Conservation (phyloP, 92 coral and sea anemone genomes). For the Chrysogorgia sp. region DNA sequence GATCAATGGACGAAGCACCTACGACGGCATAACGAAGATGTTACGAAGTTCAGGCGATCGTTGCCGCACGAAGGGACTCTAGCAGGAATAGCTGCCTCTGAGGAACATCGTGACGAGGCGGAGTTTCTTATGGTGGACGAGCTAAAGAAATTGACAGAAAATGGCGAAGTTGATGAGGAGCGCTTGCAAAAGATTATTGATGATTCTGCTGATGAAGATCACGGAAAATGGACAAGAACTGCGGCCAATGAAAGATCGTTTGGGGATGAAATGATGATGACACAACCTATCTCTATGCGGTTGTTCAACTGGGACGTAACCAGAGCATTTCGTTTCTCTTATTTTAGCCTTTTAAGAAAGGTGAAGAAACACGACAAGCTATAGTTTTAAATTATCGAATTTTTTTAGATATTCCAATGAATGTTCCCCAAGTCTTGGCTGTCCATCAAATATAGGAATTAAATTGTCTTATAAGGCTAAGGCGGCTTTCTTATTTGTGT, state of each 20-base stretch:
- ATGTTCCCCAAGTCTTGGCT: too few relatives aligned
- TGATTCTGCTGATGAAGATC: not conserved
- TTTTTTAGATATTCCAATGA: not conserved
- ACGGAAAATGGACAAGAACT: not conserved
- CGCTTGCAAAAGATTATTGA: not conserved
- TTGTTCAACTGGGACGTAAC: slow-evolving; percentile 12
- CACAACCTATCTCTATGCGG: not conserved
- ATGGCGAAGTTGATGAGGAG: not conserved
- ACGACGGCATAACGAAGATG: not conserved
- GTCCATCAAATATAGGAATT: too few relatives aligned
- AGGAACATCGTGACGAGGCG: too few relatives aligned
- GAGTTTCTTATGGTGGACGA: too few relatives aligned
- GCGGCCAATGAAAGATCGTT: not conserved
- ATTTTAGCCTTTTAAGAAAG: slow-evolving; percentile 11
- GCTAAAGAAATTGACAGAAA: too few relatives aligned
- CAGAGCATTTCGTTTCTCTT: slow-evolving; percentile 6
- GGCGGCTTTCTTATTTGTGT: too few relatives aligned
- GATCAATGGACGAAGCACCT: not conserved
- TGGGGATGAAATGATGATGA: not conserved
- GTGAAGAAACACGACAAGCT: not conserved
- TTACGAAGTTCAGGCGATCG: too few relatives aligned
- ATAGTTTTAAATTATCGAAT: not conserved
- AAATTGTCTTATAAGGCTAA: too few relatives aligned
- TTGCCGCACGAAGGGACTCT: too few relatives aligned
- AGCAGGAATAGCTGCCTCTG: too few relatives aligned